These are phyloP conservation scores for Siphamia tubifer DNA, from an alignment of 2,113 vertebrate species.

Conservation along the genomic window DNA sequence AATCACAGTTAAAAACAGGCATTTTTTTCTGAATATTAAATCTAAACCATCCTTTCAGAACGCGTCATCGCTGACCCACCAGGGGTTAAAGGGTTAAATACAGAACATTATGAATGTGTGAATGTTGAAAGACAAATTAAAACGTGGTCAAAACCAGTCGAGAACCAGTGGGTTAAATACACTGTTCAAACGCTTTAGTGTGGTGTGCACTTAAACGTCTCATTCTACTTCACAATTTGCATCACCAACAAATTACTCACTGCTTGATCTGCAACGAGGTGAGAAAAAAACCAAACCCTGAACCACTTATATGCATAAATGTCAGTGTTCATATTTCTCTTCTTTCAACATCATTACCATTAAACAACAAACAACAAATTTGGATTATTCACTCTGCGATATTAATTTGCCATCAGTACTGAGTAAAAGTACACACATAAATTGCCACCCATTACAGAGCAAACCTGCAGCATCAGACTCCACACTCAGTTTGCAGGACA, in stretches of 20 bases:
- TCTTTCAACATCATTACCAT: neutral
- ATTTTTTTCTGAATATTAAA: too few species aligned
- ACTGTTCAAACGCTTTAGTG: too few species aligned
- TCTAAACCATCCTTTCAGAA: too few species aligned
- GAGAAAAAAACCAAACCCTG: neutral
- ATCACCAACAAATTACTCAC: neutral
- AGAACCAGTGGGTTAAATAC: too few species aligned
- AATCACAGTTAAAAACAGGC: too few species aligned
- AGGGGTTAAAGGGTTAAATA: too few species aligned
- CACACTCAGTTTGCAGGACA: neutral
- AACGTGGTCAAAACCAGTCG: too few species aligned
- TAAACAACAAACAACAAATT: neutral
- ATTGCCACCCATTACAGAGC: constrained; percentile 1
- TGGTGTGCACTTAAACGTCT: too few species aligned
- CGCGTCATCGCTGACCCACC: too few species aligned
- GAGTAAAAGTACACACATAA: neutral
- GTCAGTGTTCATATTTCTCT: neutral
- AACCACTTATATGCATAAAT: neutral
- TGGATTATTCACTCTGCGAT: neutral
- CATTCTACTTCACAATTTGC: neutral
- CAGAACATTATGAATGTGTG: too few species aligned
- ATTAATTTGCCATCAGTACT: constrained; percentile 14
- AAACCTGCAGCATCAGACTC: neutral
- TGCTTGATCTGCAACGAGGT: neutral
- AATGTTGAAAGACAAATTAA: too few species aligned